Evolutionary conservation across 1,140 invertebrate species (phyloP).

Genomic region (Camponotus floridanus): DNA sequence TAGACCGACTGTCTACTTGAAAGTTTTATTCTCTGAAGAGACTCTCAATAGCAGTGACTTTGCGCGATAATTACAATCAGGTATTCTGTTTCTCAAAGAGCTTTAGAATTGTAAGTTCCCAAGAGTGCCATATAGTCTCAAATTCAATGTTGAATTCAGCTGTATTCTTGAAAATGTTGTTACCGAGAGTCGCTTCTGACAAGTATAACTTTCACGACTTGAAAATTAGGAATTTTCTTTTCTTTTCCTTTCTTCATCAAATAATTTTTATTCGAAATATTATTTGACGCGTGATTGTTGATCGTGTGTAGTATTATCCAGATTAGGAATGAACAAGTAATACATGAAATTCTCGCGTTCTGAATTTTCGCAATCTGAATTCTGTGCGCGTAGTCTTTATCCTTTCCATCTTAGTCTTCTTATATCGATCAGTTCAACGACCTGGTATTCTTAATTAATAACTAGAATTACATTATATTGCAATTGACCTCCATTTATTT

Average conservation of each 20-base stretch:
- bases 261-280: slow-evolving; percentile 10
- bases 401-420: background rate
- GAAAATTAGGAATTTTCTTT: background rate
- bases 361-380: background rate
- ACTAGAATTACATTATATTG: slow-evolving; percentile 78
- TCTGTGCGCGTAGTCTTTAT: no score
- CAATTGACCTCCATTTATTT: slow-evolving; percentile 84
- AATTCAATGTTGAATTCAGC: background rate
- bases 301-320: background rate
- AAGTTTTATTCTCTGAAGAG: slow-evolving; percentile 9
- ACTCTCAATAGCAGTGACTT: background rate
- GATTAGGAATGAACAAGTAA: slow-evolving; percentile 15
- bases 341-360: slow-evolving; percentile 11
- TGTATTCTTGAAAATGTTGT: background rate
- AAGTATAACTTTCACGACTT: slow-evolving; percentile 4
- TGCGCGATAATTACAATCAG: slow-evolving; percentile 13
- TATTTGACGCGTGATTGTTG: background rate
- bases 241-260: background rate
- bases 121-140: background rate
- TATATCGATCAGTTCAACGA: slow-evolving; percentile 24
- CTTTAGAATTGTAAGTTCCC: background rate
- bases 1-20: slow-evolving; percentile 44
- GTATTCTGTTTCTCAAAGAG: background rate
- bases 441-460: slow-evolving; percentile 40
- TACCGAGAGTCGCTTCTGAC: background rate